Conservation (phyloP, 2,113 vertebrate species). For the Brachypodius melanocephalos region DNA sequence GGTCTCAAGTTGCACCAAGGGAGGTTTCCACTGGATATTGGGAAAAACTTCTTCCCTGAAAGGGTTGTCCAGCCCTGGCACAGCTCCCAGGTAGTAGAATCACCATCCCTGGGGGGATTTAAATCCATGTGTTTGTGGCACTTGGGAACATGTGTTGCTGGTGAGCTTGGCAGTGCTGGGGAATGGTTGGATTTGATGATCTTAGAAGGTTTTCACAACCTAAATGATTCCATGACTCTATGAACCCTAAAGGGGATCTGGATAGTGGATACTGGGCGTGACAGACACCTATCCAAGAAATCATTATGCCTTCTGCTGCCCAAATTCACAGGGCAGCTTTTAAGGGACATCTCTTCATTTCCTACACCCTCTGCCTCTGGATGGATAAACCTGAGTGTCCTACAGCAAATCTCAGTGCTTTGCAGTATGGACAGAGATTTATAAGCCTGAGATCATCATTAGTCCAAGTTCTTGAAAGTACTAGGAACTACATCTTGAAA, state of each 20-base stretch:
- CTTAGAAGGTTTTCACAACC: background rate
- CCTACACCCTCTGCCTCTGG: background rate
- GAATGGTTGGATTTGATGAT: accelerated
- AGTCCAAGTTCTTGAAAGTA: background rate
- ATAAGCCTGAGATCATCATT: background rate
- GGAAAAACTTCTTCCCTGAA: accelerated
- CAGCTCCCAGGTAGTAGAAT: background rate
- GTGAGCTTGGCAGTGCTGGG: background rate
- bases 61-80: background rate
- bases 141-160: background rate
- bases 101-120: background rate
- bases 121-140: accelerated
- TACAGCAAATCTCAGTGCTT: background rate
- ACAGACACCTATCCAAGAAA: background rate
- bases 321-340: background rate
- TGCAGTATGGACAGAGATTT: background rate
- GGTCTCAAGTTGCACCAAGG: accelerated
- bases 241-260: background rate
- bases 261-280: background rate
- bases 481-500: background rate
- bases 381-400: background rate
- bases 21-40: no score
- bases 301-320: background rate
- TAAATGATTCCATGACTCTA: background rate
- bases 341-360: background rate